Evolutionary conservation across 1,140 invertebrate genomes (phyloP).

Genomic region (Rhysida immarginata): DNA sequence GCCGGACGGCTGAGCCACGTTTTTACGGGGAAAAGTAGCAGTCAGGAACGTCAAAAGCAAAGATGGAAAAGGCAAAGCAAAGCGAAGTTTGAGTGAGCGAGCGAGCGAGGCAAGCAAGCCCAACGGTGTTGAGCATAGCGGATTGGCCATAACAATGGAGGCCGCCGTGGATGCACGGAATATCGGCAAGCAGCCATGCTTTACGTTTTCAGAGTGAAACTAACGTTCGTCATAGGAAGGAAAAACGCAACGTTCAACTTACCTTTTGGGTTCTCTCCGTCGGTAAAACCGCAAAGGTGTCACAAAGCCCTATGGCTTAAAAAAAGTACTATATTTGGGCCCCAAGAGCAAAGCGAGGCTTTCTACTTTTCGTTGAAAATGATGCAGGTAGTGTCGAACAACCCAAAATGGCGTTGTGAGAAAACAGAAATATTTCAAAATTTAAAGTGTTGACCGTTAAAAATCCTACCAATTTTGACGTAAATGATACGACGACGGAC

Average conservation of each 20-base stretch:
- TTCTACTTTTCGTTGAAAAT: neutral
- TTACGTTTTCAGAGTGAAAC: too few relatives aligned
- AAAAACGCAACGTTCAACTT: neutral
- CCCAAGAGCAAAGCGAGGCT: constrained; percentile 1
- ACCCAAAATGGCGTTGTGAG: neutral
- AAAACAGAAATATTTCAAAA: neutral
- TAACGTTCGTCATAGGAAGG: too few relatives aligned
- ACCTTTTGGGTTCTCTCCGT: neutral
- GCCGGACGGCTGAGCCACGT: too few relatives aligned
- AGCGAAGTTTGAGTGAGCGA: too few relatives aligned
- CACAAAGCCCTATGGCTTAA: constrained; percentile 2
- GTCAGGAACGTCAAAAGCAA: too few relatives aligned
- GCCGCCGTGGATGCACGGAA: too few relatives aligned
- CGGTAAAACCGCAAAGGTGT: constrained; percentile 5
- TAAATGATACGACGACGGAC: neutral
- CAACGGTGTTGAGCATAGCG: too few relatives aligned
- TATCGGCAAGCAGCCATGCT: too few relatives aligned
- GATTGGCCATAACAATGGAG: too few relatives aligned
- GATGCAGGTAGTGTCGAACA: neutral
- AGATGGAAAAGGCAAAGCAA: too few relatives aligned
- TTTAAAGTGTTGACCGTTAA: neutral
- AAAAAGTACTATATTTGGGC: neutral
- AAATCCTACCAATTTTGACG: neutral
- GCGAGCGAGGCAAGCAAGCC: too few relatives aligned
- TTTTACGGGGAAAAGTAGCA: too few relatives aligned